A percentile compares a stretch with the other conserved stretches of the same genome.
phyloP scores from a whole-genome alignment of 2,797 vertebrate genomes.

The Siniperca scherzeri region DNA sequence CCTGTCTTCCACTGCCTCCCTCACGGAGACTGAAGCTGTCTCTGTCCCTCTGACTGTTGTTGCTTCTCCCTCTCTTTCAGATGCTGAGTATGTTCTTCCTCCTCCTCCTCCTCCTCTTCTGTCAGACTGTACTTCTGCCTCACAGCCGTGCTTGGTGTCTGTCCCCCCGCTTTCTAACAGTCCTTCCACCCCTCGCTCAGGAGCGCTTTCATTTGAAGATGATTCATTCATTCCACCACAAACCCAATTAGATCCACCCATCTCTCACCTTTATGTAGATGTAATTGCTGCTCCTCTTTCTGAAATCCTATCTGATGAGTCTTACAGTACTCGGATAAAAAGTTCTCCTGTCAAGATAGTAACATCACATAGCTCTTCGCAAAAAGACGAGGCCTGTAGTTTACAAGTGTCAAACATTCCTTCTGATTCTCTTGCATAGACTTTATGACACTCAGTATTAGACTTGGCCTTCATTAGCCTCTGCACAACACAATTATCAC shows the following conservation, averaged over 20 bases:
- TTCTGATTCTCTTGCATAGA: conserved; percentile 40
- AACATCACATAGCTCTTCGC: conserved; percentile 19
- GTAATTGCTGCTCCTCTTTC: conserved; percentile 14
- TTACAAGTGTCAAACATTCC: conserved; percentile 25
- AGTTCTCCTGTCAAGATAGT: conserved; percentile 5
- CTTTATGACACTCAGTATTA: conserved; percentile 29
- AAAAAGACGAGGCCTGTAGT: conserved; percentile 22
- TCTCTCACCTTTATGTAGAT: conserved; percentile 36
- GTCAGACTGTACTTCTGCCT: conserved; percentile 43
- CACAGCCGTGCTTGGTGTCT: conserved; percentile 40
- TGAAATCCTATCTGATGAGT: conserved; percentile 39
- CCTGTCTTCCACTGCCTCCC: conserved; percentile 23
- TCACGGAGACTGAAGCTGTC: conserved; percentile 30
- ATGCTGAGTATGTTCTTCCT: conserved; percentile 35
- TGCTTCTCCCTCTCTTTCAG: conserved; percentile 60
- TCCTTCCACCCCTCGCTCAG: conserved; percentile 33
- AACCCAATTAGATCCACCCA: conserved; percentile 42
- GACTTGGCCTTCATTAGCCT: neutral
- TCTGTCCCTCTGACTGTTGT: conserved; percentile 27
- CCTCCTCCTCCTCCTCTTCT: conserved; percentile 48
- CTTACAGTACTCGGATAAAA: conserved; percentile 18
- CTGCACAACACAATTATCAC: conserved; percentile 1
- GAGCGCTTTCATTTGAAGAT: conserved; percentile 39
- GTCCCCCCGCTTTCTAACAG: conserved; percentile 39
- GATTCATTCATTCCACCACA: conserved; percentile 49